Evolutionary conservation across 2,888 invertebrate species (phyloP).

Genomic region (Iphiclides podalirius): DNA sequence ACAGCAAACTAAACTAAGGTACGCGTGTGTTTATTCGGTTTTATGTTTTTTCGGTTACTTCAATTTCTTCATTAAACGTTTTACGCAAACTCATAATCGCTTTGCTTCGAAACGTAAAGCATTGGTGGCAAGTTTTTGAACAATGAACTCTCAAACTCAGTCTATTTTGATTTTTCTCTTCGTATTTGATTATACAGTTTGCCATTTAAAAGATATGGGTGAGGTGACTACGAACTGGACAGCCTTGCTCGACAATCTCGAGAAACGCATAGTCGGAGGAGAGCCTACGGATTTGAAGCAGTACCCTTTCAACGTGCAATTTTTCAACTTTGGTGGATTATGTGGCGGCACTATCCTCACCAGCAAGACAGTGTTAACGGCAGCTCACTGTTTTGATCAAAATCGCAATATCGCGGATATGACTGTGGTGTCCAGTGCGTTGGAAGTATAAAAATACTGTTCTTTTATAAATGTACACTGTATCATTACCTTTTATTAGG

Average conservation of each 20-base stretch:
- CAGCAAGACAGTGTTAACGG: conserved; percentile 41
- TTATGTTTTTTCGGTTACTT: no score
- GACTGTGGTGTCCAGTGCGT: conserved; percentile 41
- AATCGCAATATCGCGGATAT: conserved; percentile 41
- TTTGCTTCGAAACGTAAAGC: no score
- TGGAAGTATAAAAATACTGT: neutral
- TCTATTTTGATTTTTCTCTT: conserved; percentile 1
- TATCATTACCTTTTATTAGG: no score
- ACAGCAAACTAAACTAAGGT: no score
- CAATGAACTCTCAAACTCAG: neutral
- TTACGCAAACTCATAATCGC: no score
- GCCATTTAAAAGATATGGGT: conserved; percentile 41
- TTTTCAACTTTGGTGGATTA: conserved; percentile 39
- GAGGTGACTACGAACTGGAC: conserved; percentile 31
- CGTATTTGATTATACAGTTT: conserved; percentile 12
- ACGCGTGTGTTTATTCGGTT: no score
- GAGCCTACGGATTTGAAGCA: conserved; percentile 25
- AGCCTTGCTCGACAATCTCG: conserved; percentile 22
- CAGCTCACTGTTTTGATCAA: conserved; percentile 45
- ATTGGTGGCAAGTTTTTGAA: no score
- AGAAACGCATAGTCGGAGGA: conserved; percentile 37
- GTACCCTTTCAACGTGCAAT: conserved; percentile 39
- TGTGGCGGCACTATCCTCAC: conserved; percentile 43
- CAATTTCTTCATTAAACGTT: no score
- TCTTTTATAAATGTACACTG: no score